Evolutionary conservation across 2,888 invertebrate species (phyloP), one percentile per base, ranked within the genome.

Genomic region (Eilema depressum): DNA sequence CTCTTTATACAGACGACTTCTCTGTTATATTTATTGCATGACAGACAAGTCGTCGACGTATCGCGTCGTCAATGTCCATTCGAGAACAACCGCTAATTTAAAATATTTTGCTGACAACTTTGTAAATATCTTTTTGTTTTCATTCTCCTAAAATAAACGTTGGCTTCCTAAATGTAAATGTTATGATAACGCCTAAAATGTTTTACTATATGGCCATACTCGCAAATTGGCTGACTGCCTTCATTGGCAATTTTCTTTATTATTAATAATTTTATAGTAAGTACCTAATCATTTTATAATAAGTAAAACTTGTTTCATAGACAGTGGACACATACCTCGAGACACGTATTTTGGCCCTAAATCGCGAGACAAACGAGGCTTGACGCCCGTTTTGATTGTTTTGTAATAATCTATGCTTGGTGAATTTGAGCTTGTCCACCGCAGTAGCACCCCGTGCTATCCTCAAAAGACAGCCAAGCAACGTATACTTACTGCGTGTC

Each of bases 91-190:
- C 8, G 12, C 23, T 28, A 8, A 25, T 64, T 53, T 53, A 5
- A 47, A 63, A 63, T 30, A 25, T 53, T 65, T 65, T n/a, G 30
- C 53, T 30, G n/a, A 26, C 17, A 23, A 1, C 23, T 30, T 14
- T 56, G 53, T 65, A 65, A 65, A 56, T 23, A 64, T 65, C 28
- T 65, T 65, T 53, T 65, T 65, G 53, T 65, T 65, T 26, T 65
- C n/a, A 30, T 28, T 53, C 53, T 23, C 8, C 10, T 28, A 65
- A 28, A 56, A 65, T 65, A 65, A 65, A 64, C 53, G 30, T 30
- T 56, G 28, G 53, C 28, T 30, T n/a, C 47, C n/a, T 64, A 28
- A 53, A 63, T 37, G 5, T 53, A 53, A 64, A 64, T 53, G 47
- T 64, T 64, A 64, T 53, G 28, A 25, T 30, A 64, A 64, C 37